Evolutionary conservation across 2,888 invertebrate genomes (phyloP), one percentile per base, ranked within the genome.

Genomic region (Andrena haemorrhoa): DNA sequence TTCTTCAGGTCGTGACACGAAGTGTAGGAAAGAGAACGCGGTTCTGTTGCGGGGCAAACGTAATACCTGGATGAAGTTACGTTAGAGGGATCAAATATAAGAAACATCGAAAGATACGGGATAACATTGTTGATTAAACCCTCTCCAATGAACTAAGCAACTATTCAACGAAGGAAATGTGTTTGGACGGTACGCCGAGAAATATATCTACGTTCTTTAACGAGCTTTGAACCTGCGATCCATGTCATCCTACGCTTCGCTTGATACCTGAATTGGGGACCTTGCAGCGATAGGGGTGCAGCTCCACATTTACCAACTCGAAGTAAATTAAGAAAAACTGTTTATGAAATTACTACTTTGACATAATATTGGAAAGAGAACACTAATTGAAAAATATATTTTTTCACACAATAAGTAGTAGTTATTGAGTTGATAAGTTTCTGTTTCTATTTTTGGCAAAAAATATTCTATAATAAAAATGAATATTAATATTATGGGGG

Each of bases 1-100:
- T 73, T 73, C 31, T 41, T 56, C 31, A 8, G 29, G 51, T 41
- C 20, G 10, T 41, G 51, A 65, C 31, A 10, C 20, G 4, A 73
- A 53, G 8, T 12, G 33, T 65, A 33, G 20, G 7, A 20, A 51
- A 51, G 51, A 20, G 51, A 51, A 65, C 12, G 26, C 29, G n/a
- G 16, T 3, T 51, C 23, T 65, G n/a, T 26, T 41, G 5, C n/a
- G 12, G 10, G 20, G 33, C 41, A 60, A 64, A 76, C 20, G n/a
- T 70, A 70, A 70, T 47, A 47, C 41, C 31, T 75, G 47, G 29
- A 63, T 63, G 63, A 63, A 31, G 7, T 75, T 75, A 61, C 51
- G 26, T 75, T 60, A 49, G 47, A 35, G 20, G 41, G 20, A 56
- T 74, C 41, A 10, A 53, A 6, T 56, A 29, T 41, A 56, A 31